These are phyloP conservation scores for Periophthalmodon schlosseri DNA, from an alignment of 2,113 vertebrate genomes.

Conservation along the genomic window DNA sequence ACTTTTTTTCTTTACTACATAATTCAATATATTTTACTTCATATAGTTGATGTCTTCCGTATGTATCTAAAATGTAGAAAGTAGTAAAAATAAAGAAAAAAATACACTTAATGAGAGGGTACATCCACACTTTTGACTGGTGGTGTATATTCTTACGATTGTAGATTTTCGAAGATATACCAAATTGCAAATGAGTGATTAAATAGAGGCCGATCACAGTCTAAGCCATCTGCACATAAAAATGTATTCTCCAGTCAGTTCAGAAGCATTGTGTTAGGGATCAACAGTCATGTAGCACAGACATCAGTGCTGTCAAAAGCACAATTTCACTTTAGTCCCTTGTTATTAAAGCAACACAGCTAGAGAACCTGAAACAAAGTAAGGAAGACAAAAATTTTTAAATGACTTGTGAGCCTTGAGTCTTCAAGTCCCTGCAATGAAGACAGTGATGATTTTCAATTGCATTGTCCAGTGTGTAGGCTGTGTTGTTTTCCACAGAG, in stretches of 20 bases:
- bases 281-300: constrained; percentile 19
- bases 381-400: constrained; percentile 43
- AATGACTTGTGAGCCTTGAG: constrained; percentile 26
- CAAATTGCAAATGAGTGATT: constrained; percentile 25
- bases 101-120: no score
- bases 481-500: constrained; percentile 15
- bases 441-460: constrained; percentile 26
- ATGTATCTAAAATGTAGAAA: no score
- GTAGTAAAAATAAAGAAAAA: no score
- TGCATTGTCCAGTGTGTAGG: constrained; percentile 23
- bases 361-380: constrained; percentile 27
- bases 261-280: constrained; percentile 17
- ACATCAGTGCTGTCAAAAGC: constrained; percentile 19
- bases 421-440: constrained; percentile 13
- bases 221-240: constrained; percentile 45
- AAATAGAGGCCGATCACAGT: constrained; percentile 45
- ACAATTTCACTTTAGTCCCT: constrained; percentile 6
- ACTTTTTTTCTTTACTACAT: no score
- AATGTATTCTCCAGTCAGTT: constrained; percentile 35
- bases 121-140: no score
- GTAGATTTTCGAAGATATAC: not conserved
- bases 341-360: not conserved
- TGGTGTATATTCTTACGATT: no score
- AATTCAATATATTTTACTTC: no score
- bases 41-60: no score